Evolutionary conservation across 1,140 invertebrate genomes (phyloP), one percentile per base, ranked within the genome.

Genomic region (Leptoteleia sp.): DNA sequence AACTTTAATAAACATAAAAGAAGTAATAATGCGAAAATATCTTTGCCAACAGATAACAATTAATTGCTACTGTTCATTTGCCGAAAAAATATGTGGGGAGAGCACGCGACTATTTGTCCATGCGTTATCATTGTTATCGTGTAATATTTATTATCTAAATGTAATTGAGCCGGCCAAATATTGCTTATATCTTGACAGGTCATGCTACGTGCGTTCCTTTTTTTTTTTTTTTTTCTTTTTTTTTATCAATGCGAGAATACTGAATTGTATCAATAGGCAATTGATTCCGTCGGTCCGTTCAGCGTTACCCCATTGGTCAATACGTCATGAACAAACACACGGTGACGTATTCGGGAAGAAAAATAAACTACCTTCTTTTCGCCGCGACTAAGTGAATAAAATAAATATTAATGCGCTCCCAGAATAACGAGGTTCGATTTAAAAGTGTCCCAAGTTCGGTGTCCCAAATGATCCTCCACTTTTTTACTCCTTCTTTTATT

Each of bases 111-210:
- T n/a, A n/a, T n/a, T n/a, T n/a, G n/a, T n/a, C n/a, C n/a, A n/a
- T n/a, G n/a, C n/a, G n/a, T n/a, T n/a, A n/a, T n/a, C n/a, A n/a
- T n/a, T n/a, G n/a, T 54, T 57, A 31, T 54, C 50, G 38, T 27
- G 35, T 16, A 54, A 38, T 6, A 54, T 57, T 42, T 42, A 27
- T 55, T 55, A 55, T 55, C 52, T 55, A 40, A 42, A 55, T 55
- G 37, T 27, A 55, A 55, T 55, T 40, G 37, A 55, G 6, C 9
- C 22, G 13, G 1, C 5, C 3, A 5, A 27, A 15, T 29, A 7
- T 0, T 27, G n/a, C 1, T 7, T 40, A 17, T 55, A 27, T 55
- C 52, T 42, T n/a, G 0, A 29, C 17, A 7, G 33, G 50, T 1
- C 3, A 15, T 9, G 35, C 25, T 17, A 38, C 50, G 27, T 31